Conservation (phyloP, 2,113 vertebrate genomes). For the Ondatra zibethicus region DNA sequence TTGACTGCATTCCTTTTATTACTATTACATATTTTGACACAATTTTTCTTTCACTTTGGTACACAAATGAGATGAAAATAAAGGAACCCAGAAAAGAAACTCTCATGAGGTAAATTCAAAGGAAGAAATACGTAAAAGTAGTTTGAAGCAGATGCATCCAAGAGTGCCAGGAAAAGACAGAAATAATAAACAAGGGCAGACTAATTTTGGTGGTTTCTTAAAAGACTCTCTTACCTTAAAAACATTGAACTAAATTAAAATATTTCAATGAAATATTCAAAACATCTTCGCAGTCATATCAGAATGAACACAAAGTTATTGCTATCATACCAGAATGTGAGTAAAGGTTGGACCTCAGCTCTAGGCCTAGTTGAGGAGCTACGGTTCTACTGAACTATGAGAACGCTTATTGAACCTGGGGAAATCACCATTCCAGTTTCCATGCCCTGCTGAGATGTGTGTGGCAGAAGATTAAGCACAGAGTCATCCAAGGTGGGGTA, state of each 20-base stretch:
- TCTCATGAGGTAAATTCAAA: conserved; percentile 19
- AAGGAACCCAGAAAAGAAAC: background rate
- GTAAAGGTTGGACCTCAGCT: background rate
- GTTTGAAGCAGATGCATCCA: background rate
- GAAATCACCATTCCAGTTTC: background rate
- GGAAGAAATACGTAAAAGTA: conserved; percentile 42
- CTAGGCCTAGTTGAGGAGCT: background rate
- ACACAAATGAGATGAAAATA: conserved; percentile 31
- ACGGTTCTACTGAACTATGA: background rate
- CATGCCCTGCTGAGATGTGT: background rate
- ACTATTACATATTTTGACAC: conserved; percentile 22
- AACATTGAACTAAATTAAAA: background rate
- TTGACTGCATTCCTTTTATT: conserved; percentile 31
- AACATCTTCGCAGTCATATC: background rate
- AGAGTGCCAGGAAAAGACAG: background rate
- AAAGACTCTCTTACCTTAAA: background rate
- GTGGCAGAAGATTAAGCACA: conserved; percentile 32
- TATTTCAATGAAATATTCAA: conserved; percentile 6
- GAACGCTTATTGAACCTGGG: background rate
- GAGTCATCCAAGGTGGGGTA: background rate
- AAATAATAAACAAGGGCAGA: conserved; percentile 37
- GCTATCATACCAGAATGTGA: background rate
- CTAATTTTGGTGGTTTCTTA: conserved; percentile 30
- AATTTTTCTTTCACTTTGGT: conserved; percentile 26
- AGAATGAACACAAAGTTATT: background rate